These are phyloP conservation scores for Athene cunicularia DNA, from an alignment of 2,113 vertebrate genomes.

Conservation along the genomic window DNA sequence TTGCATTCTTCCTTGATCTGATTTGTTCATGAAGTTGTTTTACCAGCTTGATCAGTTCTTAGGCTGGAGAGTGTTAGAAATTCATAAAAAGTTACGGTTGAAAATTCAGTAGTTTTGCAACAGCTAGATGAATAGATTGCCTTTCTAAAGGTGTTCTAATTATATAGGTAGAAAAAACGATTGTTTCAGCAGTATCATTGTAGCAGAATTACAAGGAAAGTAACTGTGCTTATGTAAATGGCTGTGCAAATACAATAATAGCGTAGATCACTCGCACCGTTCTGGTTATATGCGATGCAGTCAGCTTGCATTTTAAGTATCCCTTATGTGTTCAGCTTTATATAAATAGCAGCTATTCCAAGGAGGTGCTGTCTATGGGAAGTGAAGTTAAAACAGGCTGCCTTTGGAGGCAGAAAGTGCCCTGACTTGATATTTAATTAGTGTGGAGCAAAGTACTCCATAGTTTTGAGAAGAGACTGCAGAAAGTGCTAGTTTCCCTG, in stretches of 20 bases:
- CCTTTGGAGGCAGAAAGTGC: conserved; percentile 54
- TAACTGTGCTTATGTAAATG: neutral
- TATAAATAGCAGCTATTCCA: conserved; percentile 63
- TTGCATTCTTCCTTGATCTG: neutral
- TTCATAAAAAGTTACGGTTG: neutral
- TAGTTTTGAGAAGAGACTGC: conserved; percentile 29
- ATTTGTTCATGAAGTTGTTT: neutral
- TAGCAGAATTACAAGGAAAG: neutral
- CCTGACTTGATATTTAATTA: conserved; percentile 66
- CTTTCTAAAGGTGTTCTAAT: conserved; percentile 12
- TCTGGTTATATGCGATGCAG: conserved; percentile 16
- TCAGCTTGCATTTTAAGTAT: conserved; percentile 27
- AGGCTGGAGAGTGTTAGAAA: neutral
- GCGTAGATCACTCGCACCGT: neutral
- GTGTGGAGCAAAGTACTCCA: conserved; percentile 35
- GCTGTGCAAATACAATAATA: neutral
- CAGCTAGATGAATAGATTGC: neutral
- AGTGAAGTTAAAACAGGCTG: conserved; percentile 26
- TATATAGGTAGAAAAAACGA: neutral
- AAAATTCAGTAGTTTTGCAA: neutral
- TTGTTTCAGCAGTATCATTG: neutral
- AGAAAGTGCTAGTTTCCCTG: conserved; percentile 46
- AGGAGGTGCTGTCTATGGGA: conserved; percentile 6
- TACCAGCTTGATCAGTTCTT: neutral
- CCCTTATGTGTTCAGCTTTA: conserved; percentile 40